Evolutionary conservation across 2,797 vertebrate genomes (phyloP), one percentile per base, ranked within the genome.

Genomic region (Pyrocephalus nanus): DNA sequence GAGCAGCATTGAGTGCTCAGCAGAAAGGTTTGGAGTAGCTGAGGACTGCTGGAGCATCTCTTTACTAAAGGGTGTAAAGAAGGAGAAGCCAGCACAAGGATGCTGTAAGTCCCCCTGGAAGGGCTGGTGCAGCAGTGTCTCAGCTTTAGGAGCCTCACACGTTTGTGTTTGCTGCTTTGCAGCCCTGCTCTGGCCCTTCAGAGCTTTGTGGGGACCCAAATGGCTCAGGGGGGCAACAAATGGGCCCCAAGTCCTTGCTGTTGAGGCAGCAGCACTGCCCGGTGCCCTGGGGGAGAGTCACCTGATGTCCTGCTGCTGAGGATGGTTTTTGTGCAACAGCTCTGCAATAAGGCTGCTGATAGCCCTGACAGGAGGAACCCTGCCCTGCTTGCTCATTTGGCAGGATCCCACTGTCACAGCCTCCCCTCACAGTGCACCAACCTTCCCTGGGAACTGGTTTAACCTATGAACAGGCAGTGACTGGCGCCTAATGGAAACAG

Each of bases 121-220:
- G 58, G 47, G 42, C 6, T 45, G 2, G 2, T 11, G 6, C 26
- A 61, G 34, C 22, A 8, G 15, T 0, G 1, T 3, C 9, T 53
- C 1, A 0, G 19, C 6, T 26, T 84, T 29, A 15, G 29, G 27
- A 77, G 32, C 26, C 54, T 38, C 34, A 7, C 2, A 0, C 0
- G 0, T 36, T 30, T 9, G 16, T 1, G 21, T 74, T 21, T 20
- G 22, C 36, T 1, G 0, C 79, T 16, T 26, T 12, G 38, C 21
- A 14, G 45, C 54, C 21, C 48, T 11, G 9, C 51, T 51, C 4
- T 6, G 13, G 32, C 38, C 45, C 38, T 25, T 6, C 8, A 34
- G 73, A 82, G 30, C 38, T 47, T 23, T 19, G 57, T 1, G 11
- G 48, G 50, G 11, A 48, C 40, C 14, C 4, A 0, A 18, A 34